A percentile compares a stretch with the other conserved stretches of the same genome.
These are phyloP conservation scores for Dynastes tityus DNA, from an alignment of 2,888 invertebrate species.

Conservation along the genomic window DNA sequence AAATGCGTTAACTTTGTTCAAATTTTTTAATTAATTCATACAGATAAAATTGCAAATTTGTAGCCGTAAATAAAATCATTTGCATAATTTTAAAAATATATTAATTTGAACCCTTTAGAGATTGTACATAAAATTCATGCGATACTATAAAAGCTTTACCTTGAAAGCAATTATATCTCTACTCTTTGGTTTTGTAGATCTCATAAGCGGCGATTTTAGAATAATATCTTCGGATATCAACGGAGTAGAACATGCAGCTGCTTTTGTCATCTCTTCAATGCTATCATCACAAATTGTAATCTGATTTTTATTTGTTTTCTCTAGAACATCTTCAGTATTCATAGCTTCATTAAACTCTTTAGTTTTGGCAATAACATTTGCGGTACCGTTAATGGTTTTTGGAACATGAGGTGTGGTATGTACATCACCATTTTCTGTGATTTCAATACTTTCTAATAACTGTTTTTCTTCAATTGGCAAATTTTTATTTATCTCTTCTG, in stretches of 20 bases:
- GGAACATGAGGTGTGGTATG: background rate
- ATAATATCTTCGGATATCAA: constrained; percentile 51
- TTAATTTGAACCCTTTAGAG: too few relatives aligned
- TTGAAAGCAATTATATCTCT: constrained; percentile 61
- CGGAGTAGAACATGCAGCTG: background rate
- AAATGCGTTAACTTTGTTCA: too few relatives aligned
- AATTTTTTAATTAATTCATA: too few relatives aligned
- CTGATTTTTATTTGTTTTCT: background rate
- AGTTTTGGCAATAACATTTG: background rate
- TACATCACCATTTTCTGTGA: background rate
- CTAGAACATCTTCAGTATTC: background rate
- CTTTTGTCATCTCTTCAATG: constrained; percentile 7
- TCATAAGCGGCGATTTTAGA: constrained; percentile 53
- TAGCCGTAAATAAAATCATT: too few relatives aligned
- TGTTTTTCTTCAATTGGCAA: background rate
- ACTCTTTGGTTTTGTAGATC: constrained; percentile 50
- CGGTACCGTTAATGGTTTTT: background rate
- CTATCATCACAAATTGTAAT: constrained; percentile 26
- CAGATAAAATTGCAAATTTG: too few relatives aligned
- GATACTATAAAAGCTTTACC: constrained; percentile 53
- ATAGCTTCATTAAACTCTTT: background rate
- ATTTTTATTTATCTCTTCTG: background rate
- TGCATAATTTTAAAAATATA: too few relatives aligned
- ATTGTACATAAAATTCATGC: background rate
- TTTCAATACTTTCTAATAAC: background rate